Evolutionary conservation across 2,797 vertebrate genomes (phyloP).

Genomic region (Anisognathus igniventris): DNA sequence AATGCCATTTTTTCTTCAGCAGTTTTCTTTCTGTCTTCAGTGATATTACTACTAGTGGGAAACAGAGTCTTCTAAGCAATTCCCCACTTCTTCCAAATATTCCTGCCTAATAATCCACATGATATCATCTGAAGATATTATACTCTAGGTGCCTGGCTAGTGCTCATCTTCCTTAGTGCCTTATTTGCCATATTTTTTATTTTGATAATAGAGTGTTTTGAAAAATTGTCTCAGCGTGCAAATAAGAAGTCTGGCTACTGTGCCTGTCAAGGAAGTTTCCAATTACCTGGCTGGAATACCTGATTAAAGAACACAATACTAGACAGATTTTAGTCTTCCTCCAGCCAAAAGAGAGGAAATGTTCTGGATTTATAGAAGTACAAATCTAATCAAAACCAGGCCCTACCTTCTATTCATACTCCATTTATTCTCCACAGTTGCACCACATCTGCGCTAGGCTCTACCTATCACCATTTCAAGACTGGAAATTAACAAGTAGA

Average conservation of each 20-base stretch:
- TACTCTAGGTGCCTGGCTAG: not conserved
- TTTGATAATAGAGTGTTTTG: not conserved
- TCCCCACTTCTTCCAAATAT: not conserved
- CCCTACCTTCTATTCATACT: not conserved
- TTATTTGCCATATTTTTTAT: not conserved
- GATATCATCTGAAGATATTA: not conserved
- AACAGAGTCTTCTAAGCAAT: not conserved
- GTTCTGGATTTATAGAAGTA: not conserved
- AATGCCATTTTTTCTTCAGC: not conserved
- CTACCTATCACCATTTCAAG: not conserved
- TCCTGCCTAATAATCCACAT: not conserved
- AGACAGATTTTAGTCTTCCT: not conserved
- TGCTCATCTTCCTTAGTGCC: not conserved
- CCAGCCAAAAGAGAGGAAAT: not conserved
- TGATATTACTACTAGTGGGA: not conserved
- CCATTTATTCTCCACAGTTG: not conserved
- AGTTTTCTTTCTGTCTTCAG: not conserved
- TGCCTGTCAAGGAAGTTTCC: not conserved
- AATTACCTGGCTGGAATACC: not conserved
- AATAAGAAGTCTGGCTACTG: not conserved
- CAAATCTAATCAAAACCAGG: not conserved
- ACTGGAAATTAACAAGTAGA: not conserved
- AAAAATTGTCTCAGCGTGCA: not conserved
- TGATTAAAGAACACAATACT: not conserved
- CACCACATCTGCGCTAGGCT: not conserved